phyloP scores from a whole-genome alignment of 1,140 invertebrate species.

The Drosophila saltans region DNA sequence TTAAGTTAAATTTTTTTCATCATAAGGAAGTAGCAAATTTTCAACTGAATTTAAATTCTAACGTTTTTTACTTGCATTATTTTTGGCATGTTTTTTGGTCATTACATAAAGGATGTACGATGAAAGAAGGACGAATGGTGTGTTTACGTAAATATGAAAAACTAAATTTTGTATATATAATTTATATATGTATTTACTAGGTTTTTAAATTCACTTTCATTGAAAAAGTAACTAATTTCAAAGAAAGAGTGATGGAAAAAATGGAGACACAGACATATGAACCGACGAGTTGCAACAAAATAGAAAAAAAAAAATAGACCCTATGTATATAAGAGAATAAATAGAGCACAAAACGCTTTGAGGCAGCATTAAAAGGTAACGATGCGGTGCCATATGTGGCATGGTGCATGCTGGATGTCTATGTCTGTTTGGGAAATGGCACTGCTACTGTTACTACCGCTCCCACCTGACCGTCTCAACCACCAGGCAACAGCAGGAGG shows the following conservation, averaged over 20 bases:
- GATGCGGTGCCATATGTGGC: slow-evolving; percentile 10
- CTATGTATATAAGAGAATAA: slow-evolving; percentile 48
- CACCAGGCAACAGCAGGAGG: background rate
- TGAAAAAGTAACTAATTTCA: background rate
- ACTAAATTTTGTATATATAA: background rate
- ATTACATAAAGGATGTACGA: too few species aligned
- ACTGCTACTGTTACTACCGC: slow-evolving; percentile 40
- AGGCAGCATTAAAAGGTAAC: slow-evolving; percentile 61
- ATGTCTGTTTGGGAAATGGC: slow-evolving; percentile 1
- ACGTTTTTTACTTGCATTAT: too few species aligned
- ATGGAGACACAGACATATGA: background rate
- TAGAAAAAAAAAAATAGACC: background rate
- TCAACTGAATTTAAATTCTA: too few species aligned
- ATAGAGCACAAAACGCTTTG: slow-evolving; percentile 67
- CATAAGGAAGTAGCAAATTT: too few species aligned
- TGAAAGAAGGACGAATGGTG: too few species aligned
- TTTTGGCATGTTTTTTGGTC: too few species aligned
- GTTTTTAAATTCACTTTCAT: slow-evolving; percentile 1
- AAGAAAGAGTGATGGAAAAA: background rate
- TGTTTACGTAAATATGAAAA: too few species aligned
- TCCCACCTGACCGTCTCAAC: slow-evolving; percentile 45
- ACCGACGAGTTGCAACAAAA: background rate
- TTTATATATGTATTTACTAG: background rate
- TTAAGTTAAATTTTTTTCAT: too few species aligned
- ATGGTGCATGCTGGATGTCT: slow-evolving; percentile 7